Percentiles rank a stretch among this genome's conserved stretches.
These are phyloP conservation scores for Dendrocopos noguchii DNA, from an alignment of 2,113 vertebrate genomes.

Conservation along the genomic window DNA sequence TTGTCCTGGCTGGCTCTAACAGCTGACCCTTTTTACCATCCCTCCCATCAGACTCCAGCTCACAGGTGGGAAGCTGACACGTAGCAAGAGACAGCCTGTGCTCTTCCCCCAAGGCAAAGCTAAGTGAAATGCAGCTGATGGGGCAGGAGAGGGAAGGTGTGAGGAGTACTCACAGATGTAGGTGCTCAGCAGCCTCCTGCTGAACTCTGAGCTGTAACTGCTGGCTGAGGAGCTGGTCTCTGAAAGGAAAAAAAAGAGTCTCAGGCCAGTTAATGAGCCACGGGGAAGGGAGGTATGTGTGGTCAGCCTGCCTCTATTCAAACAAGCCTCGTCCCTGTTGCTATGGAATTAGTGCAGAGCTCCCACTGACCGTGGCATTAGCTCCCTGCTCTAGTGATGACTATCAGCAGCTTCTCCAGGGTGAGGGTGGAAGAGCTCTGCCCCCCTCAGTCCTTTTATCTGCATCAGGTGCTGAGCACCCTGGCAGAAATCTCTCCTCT, in stretches of 20 bases:
- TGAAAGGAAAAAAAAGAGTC: slow-evolving; percentile 63
- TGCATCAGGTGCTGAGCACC: background rate
- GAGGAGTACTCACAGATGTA: slow-evolving; percentile 89
- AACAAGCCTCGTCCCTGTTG: background rate
- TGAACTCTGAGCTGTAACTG: slow-evolving; percentile 95
- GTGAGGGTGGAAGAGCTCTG: background rate
- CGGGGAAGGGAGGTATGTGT: background rate
- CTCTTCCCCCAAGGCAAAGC: background rate
- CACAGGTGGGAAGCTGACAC: background rate
- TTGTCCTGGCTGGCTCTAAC: background rate
- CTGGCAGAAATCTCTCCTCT: background rate
- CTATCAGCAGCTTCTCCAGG: background rate
- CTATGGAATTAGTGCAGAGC: slow-evolving; percentile 1
- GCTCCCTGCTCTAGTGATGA: background rate
- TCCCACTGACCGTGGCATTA: background rate
- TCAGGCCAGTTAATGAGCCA: slow-evolving; percentile 4
- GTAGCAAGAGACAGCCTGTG: background rate
- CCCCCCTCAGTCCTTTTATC: background rate
- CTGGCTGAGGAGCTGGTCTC: slow-evolving; percentile 91
- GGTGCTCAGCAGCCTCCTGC: slow-evolving; percentile 90
- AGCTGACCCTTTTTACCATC: background rate
- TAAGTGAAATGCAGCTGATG: fast-evolving
- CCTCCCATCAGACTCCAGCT: background rate
- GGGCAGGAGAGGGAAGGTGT: background rate
- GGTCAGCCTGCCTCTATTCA: background rate